Evolutionary conservation across 2,113 vertebrate species (phyloP), one percentile per base, ranked within the genome.

Genomic region (Austrofundulus limnaeus): DNA sequence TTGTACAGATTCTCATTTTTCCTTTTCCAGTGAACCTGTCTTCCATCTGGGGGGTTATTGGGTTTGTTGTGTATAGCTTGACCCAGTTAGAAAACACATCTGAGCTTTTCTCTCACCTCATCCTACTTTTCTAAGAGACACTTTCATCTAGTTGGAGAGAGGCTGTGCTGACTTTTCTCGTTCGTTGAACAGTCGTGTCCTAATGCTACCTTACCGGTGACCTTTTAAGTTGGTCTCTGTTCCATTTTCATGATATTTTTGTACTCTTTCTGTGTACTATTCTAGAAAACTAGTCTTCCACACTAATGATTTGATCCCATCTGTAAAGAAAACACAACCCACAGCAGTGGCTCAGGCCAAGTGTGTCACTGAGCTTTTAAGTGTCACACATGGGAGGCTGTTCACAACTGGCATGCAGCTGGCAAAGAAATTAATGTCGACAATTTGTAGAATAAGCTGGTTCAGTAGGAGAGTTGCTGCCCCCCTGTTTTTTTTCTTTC

Each of bases 281-380:
- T 19, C 47, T 20, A 49, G 50, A 72, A 66, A 80, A 66, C 56
- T 48, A 53, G 51, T 80, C 66, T 77, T 80, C 69, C 81, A 82
- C 73, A 54, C 73, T 37, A 61, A 49, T 73, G 68, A 28, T 80
- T 66, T 23, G 31, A 68, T 73, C 49, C 63, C n/a, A 28, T 49
- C 20, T n/a, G 46, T 14, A 28, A 43, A 55, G 34, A 64, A 65
- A 72, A 63, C 43, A 2, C 42, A 51, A 55, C 45, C 67, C 54
- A 17, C 46, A 38, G 52, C 50, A 58, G 59, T 60, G 37, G 52
- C 28, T 15, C 28, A 31, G 39, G 72, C 72, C 82, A 85, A 81
- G 65, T 85, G 73, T 82, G 71, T 82, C 76, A 70, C 71, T 80
- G 80, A 82, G 78, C 77, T 79, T 81, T 80, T 54, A 24, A 43